phyloP scores from a whole-genome alignment of 2,888 invertebrate genomes.

The Platycheirus rosarum region DNA sequence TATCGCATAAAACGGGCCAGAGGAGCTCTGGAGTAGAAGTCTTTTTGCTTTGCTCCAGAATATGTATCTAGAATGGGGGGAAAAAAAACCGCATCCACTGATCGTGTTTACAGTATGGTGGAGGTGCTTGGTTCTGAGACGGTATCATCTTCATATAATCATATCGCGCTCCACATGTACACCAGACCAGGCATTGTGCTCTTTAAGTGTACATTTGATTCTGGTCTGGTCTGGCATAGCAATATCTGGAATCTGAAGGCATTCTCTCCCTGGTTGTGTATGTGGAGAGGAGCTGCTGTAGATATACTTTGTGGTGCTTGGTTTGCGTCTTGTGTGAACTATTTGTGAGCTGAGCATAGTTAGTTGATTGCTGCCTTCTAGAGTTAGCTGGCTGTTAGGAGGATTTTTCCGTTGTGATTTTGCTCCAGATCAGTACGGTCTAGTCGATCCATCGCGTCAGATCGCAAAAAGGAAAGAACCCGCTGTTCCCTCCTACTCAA shows the following conservation, averaged over 20 bases:
- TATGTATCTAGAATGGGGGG: conserved; percentile 46
- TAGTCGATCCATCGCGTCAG: conserved; percentile 81
- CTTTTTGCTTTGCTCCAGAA: conserved; percentile 59
- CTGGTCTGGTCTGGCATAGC: conserved; percentile 27
- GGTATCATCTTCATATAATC: conserved; percentile 54
- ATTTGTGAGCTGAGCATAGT: conserved; percentile 77
- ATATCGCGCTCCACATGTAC: conserved; percentile 54
- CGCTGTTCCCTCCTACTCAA: conserved; percentile 76
- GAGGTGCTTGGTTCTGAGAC: conserved; percentile 50
- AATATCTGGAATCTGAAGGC: conserved; percentile 51
- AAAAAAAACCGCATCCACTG: conserved; percentile 42
- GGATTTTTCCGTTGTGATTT: conserved; percentile 76
- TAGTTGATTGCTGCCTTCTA: conserved; percentile 82
- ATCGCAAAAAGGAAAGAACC: conserved; percentile 77
- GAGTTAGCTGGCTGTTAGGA: conserved; percentile 80
- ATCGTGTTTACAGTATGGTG: conserved; percentile 41
- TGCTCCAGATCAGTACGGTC: conserved; percentile 81
- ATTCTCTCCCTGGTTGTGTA: conserved; percentile 65
- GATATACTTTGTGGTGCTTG: conserved; percentile 61
- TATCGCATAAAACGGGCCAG: conserved; percentile 45
- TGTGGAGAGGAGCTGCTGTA: conserved; percentile 79
- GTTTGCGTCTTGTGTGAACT: conserved; percentile 62
- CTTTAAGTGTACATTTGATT: conserved; percentile 50
- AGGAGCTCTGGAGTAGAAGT: conserved; percentile 44
- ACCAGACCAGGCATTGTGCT: conserved; percentile 32